Evolutionary conservation across 2,113 vertebrate species (phyloP).

Genomic region (Chloropsis hardwickii): DNA sequence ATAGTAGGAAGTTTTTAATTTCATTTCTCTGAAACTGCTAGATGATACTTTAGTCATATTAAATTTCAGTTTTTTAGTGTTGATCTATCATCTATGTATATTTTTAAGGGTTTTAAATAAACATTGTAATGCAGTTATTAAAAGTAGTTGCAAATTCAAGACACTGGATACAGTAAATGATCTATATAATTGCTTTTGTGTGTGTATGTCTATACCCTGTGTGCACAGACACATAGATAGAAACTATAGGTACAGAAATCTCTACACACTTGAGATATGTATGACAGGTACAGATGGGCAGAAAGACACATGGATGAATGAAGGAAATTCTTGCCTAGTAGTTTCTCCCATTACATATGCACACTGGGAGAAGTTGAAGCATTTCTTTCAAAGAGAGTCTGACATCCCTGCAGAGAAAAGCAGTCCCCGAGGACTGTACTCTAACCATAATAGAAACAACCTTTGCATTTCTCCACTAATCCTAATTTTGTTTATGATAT

Average conservation of each 20-base stretch:
- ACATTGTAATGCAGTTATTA: neutral
- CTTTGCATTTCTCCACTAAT: neutral
- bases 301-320: neutral
- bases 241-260: neutral
- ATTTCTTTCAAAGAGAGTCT: neutral
- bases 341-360: neutral
- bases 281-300: neutral
- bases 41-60: neutral
- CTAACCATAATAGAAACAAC: neutral
- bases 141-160: neutral
- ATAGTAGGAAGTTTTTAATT: neutral
- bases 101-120: neutral
- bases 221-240: neutral
- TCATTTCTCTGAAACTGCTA: neutral
- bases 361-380: neutral
- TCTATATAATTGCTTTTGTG: neutral
- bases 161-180: neutral
- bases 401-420: neutral
- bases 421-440: neutral
- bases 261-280: neutral
- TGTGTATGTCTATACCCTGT: neutral
- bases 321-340: neutral
- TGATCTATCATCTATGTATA: neutral
- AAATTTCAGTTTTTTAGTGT: neutral
- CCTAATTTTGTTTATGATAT: neutral